A percentile compares a stretch with the other conserved stretches of the same genome.
phyloP scores from a whole-genome alignment of 2,888 invertebrate genomes.

The Endomychus coccineus region DNA sequence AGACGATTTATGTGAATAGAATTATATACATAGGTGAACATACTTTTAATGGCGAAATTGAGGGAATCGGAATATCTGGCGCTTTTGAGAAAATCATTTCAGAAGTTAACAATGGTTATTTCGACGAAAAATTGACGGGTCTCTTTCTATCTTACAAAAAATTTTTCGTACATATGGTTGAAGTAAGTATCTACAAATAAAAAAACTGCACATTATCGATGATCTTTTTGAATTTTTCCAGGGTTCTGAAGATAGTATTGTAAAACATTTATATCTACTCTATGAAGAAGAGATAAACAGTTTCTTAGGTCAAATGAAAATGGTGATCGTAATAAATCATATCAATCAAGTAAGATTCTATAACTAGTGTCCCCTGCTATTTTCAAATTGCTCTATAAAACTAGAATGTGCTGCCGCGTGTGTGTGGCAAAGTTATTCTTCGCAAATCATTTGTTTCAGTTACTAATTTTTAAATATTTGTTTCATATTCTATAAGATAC shows the following conservation, averaged over 20 bases:
- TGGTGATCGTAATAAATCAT: conserved; percentile 7
- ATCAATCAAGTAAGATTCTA: conserved; percentile 11
- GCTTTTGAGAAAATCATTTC: conserved; percentile 7
- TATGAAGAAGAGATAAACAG: conserved; percentile 2
- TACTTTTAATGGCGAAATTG: conserved; percentile 3
- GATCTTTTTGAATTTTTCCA: background rate
- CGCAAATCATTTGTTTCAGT: too few species aligned
- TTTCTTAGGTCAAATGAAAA: conserved; percentile 9
- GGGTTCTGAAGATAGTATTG: conserved; percentile 11
- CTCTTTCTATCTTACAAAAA: conserved; percentile 12
- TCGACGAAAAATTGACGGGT: conserved; percentile 12
- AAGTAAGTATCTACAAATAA: too few species aligned
- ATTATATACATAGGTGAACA: conserved; percentile 14
- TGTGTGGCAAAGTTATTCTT: too few species aligned
- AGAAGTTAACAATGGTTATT: conserved; percentile 9
- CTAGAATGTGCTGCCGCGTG: too few species aligned
- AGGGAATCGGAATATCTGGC: conserved; percentile 1
- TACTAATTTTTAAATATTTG: too few species aligned
- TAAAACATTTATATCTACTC: conserved; percentile 12
- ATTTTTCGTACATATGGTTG: conserved; percentile 14
- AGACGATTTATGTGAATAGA: conserved; percentile 12
- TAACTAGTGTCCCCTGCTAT: too few species aligned
- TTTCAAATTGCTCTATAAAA: too few species aligned
- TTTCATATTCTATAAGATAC: too few species aligned
- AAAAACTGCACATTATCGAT: too few species aligned